Base-by-base conservation (phyloP, 2,888 invertebrate species). In the Colletes collaris region DNA sequence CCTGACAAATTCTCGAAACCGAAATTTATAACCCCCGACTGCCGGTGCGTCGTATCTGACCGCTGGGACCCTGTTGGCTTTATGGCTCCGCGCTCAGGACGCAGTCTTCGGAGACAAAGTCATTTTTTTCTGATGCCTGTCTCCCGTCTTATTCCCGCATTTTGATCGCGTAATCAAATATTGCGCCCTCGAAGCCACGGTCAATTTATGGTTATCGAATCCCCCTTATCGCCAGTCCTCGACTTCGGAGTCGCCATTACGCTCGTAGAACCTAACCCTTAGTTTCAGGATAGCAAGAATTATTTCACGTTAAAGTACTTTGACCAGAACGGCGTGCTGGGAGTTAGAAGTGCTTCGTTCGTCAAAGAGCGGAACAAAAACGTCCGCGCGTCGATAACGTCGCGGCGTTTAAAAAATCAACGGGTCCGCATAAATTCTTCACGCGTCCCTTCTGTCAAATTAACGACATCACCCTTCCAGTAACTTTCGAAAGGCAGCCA, bases 1-100 rank as follows among this genome's bases (percentile, higher is more conserved):
- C 49, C 60, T 90, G 92, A 92, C 92, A 92, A 92, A 92, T 92
- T 92, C 89, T 84, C 82, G 79, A 89, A 89, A 85, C 72, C 76
- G 55, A 81, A 87, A 92, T 92, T 91, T 91, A 92, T 90, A 81
- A 82, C 81, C 84, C 69, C 63, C 80, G 76, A 66, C 78, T 69
- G 79, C 67, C 19, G 79, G 53, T 52, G 59, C 55, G 75, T 84
- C 79, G 77, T 81, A 76, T 75, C 77, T 74, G 74, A 69, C 60
- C 64, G 40, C 40, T 50, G 55, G 62, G 40, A 56, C 35, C 52
- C 37, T 60, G n/a, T 44, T 52, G 37, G 52, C 58, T 60, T 68
- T 67, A 73, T 67, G 67, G 35, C 70, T 56, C 35, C 27, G 10
- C 13, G 58, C 46, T 46, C 5, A 10, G 11, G 56, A 35, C 8